phyloP scores from a whole-genome alignment of 2,113 vertebrate genomes.

The Silurus asotus region DNA sequence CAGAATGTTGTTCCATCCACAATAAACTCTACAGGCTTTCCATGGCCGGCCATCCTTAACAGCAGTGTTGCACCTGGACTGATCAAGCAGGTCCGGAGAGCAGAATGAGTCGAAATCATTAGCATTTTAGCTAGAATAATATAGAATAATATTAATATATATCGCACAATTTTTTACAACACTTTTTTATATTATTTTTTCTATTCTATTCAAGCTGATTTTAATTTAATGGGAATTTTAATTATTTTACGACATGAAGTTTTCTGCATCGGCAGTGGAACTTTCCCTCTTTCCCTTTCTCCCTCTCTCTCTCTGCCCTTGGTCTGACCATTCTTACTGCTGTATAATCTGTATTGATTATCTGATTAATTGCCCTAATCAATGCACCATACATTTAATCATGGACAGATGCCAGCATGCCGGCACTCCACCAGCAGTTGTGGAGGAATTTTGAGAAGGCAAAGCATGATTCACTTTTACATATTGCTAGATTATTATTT shows the following conservation, averaged over 20 bases:
- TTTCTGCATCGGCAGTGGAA: not conserved
- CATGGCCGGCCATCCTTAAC: not conserved
- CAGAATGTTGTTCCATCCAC: not conserved
- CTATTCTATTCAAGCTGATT: not conserved
- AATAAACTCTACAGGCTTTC: not conserved
- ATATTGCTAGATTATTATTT: constrained; percentile 8
- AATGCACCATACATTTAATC: constrained; percentile 48
- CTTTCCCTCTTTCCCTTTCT: not conserved
- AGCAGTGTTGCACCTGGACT: no score
- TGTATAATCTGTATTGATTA: constrained; percentile 27
- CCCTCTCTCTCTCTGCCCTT: constrained; percentile 19
- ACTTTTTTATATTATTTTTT: not conserved
- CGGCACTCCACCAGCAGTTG: not conserved
- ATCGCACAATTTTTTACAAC: not conserved
- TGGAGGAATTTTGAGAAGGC: not conserved
- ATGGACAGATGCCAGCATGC: constrained; percentile 39
- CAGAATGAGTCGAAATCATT: no score
- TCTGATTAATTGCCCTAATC: constrained; percentile 26
- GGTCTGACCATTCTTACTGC: constrained; percentile 22
- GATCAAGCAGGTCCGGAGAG: no score
- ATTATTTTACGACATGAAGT: not conserved
- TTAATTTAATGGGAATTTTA: not conserved
- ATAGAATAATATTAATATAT: no score
- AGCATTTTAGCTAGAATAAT: no score
- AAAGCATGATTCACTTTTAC: constrained; percentile 14